Evolutionary conservation across 2,888 invertebrate genomes (phyloP), one percentile per base, ranked within the genome.

Genomic region (Tiphia femorata): DNA sequence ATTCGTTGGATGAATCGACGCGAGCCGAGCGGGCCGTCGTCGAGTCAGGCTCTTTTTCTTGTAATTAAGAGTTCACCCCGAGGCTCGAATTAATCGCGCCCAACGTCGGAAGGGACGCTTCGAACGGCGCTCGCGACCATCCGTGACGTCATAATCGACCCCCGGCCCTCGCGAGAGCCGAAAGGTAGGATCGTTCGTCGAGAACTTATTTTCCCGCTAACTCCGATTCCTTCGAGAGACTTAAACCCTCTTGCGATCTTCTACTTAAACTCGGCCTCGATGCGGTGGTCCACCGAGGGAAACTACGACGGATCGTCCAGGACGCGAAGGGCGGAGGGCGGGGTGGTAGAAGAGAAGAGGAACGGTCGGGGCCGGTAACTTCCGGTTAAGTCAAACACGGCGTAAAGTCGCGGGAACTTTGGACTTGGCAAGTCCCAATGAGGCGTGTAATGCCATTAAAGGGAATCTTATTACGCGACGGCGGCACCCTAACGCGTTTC

Each of bases 361-460:
- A n/a, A n/a, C n/a, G n/a, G n/a, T n/a, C n/a, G n/a, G 16, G 12
- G 56, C 52, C 52, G 54, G 64, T 70, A 79, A 80, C 77, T 82
- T 81, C 73, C 76, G 76, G 77, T 80, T 81, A 79, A 82, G 81
- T 79, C 81, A 78, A 81, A 81, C 77, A 78, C 73, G 72, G 67
- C 72, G 74, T 65, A 76, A 77, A 79, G 78, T 78, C 79, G 70
- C 56, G 61, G 65, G 60, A 81, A 77, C 75, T 83, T 78, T 63
- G 76, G 73, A 80, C 81, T 82, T 80, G 73, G 72, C 76, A 80
- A 83, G 80, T 82, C 76, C 78, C 83, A 83, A 83, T 83, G 83
- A 83, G 83, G 80, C 83, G 79, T 83, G 79, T 83, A 83, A 82
- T 76, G 79, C 81, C 81, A 81, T 83, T 83, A 81, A 79, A 81